Base-by-base conservation (phyloP, 2,888 invertebrate genomes). In the Cantharis lateralis region DNA sequence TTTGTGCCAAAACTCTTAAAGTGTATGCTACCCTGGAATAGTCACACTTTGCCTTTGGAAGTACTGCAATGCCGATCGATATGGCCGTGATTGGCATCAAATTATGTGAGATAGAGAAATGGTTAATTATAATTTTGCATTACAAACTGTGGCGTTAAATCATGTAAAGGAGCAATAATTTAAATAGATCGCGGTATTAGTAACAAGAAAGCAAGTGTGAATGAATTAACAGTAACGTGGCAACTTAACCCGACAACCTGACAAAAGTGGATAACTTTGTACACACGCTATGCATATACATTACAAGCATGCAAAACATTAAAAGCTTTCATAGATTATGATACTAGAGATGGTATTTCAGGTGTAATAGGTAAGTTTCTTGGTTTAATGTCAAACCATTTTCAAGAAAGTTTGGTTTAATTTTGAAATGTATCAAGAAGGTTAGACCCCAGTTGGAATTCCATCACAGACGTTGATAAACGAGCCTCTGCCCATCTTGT, bases 221-320 rank as follows among this genome's bases (percentile, higher is more conserved):
- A 81, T 82, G 81, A 81, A 83, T 82, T 83, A 82, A 80, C 81
- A 79, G 81, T 80, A 81, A 83, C 82, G 81, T 78, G 48, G 80
- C 76, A 64, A 68, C 64, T 61, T 24, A 73, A 71, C 71, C 62
- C 71, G 78, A 74, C 78, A 78, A 74, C 72, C 70, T 77, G 75
- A 79, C 79, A 79, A 76, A 74, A 78, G 79, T 80, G 76, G 77
- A 77, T 76, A 79, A 76, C 24, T 24, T 75, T 76, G 74, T 81
- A 73, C 71, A 78, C 80, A 81, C 80, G 80, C 80, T 72, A 80
- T 74, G 79, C 64, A 77, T 70, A 73, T 69, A 68, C 69, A 62
- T 68, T 69, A 62, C 73, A 68, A 69, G 68, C 73, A 63, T 69
- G 73, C 68, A 73, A 62, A 18, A 68, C 62, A 71, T 76, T 71